Conservation (phyloP, 2,797 vertebrate genomes). For the Octomys mimax region DNA sequence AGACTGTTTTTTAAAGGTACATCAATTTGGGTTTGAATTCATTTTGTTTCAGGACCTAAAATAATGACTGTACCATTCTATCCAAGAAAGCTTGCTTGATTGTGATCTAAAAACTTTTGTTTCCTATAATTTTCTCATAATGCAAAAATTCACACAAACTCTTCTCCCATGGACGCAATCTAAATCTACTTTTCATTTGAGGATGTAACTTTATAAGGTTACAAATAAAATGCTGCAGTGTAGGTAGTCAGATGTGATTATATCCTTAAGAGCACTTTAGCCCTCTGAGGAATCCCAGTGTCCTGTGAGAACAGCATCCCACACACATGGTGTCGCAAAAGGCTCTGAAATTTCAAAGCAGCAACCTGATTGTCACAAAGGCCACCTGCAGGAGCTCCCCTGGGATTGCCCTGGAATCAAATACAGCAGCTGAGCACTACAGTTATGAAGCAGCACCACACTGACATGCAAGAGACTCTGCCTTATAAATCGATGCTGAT, state of each 20-base stretch:
- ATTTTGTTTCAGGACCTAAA: no score
- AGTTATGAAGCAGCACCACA: not conserved
- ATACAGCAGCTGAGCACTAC: not conserved
- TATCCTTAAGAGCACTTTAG: not conserved
- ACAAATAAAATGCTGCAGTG: not conserved
- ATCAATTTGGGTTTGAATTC: no score
- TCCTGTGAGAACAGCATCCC: not conserved
- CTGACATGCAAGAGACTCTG: conserved; percentile 29
- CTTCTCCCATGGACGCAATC: not conserved
- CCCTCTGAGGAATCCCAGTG: not conserved
- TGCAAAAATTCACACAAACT: conserved; percentile 5
- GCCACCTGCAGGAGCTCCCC: not conserved
- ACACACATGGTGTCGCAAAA: not conserved
- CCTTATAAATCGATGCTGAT: conserved; percentile 77
- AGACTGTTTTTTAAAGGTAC: no score
- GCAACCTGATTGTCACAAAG: not conserved
- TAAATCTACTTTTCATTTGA: conserved; percentile 7
- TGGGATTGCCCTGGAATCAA: not conserved
- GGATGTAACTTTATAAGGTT: not conserved
- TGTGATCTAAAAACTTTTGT: conserved; percentile 61
- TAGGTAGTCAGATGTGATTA: not conserved
- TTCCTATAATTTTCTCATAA: conserved; percentile 27
- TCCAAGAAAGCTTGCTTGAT: not conserved
- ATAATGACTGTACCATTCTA: no score
- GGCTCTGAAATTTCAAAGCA: not conserved